Conservation (phyloP, 2,888 invertebrate species). For the Dryocosmus kuriphilus region DNA sequence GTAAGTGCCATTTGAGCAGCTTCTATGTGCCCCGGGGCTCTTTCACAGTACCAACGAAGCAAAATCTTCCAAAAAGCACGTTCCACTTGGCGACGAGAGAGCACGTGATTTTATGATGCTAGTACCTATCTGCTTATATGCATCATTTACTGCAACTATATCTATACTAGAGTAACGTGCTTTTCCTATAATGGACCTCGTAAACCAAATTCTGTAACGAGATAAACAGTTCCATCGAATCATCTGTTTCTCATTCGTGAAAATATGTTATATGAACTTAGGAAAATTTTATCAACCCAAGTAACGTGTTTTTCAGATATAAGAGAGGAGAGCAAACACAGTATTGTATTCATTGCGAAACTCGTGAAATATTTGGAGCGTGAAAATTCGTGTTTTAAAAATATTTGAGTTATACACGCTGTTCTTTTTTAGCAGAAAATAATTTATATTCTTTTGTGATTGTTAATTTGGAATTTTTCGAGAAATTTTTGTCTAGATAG, state of each 20-base stretch:
- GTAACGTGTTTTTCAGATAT: no score
- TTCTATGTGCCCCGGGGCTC: conserved; percentile 48
- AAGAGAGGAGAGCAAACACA: no score
- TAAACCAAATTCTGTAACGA: conserved; percentile 34
- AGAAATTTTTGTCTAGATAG: no score
- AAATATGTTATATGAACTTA: neutral
- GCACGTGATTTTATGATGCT: conserved; percentile 49
- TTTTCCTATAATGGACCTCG: conserved; percentile 37
- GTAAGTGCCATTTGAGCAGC: conserved; percentile 60
- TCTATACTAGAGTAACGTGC: conserved; percentile 14
- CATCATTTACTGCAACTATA: conserved; percentile 38
- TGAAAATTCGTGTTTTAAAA: no score
- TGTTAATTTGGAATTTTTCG: no score
- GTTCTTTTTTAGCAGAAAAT: no score
- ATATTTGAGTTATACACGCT: no score
- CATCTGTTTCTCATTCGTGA: neutral
- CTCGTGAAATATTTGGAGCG: no score
- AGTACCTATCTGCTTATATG: conserved; percentile 36
- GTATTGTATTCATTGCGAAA: no score
- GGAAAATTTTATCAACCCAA: neutral
- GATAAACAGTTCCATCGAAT: conserved; percentile 25
- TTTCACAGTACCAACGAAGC: conserved; percentile 43
- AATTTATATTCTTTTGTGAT: no score
- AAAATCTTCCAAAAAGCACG: conserved; percentile 54
- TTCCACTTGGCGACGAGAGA: conserved; percentile 46